These are phyloP conservation scores for Pteronotus mesoamericanus DNA, from an alignment of 2,797 vertebrate genomes.

Conservation along the genomic window DNA sequence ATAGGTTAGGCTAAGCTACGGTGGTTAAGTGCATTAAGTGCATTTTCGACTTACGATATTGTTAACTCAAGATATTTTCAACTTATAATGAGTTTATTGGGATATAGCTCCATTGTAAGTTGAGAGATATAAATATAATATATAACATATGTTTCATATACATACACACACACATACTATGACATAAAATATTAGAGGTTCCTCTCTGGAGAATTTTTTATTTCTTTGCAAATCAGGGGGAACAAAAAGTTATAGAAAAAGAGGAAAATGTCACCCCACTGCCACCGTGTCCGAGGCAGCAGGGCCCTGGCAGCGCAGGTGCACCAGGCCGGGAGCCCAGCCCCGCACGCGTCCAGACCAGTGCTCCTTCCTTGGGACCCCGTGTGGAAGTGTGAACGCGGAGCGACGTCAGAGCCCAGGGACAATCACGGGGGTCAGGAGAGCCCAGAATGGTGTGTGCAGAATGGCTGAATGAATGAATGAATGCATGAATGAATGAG, in stretches of 20 bases:
- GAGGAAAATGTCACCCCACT: neutral
- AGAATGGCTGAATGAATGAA: neutral
- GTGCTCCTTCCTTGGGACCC: neutral
- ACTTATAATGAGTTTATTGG: neutral
- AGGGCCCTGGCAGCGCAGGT: too few species aligned
- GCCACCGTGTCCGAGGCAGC: rapidly evolving
- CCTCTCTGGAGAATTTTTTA: neutral
- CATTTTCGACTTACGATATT: neutral
- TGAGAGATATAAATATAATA: neutral
- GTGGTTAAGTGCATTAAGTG: neutral
- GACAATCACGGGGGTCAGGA: neutral
- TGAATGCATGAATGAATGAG: neutral
- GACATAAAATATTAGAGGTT: neutral
- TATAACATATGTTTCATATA: neutral
- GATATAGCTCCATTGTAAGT: neutral
- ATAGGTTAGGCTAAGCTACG: neutral
- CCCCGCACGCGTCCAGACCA: rapidly evolving
- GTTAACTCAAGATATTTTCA: neutral
- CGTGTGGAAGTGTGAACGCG: rapidly evolving
- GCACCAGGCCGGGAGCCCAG: neutral
- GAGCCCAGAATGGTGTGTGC: neutral
- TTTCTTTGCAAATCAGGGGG: neutral
- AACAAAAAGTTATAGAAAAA: neutral
- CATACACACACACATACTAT: too few species aligned
- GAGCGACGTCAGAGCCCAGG: neutral